phyloP scores from a whole-genome alignment of 2,888 invertebrate genomes.

The Linnaemya vulpina region DNA sequence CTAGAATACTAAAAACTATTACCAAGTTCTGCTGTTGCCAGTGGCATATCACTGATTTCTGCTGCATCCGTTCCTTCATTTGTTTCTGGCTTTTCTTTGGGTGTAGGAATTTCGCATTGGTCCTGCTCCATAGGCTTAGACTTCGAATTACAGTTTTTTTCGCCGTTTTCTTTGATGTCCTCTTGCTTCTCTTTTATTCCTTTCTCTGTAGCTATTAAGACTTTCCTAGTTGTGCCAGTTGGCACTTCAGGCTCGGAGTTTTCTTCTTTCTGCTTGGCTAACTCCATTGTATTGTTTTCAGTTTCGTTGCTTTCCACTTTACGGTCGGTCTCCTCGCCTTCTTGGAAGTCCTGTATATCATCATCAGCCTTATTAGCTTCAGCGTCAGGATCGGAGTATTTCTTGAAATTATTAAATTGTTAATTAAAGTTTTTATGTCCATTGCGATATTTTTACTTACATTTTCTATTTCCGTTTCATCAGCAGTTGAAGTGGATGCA shows the following conservation, averaged over 20 bases:
- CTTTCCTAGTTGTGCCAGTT: too few species aligned
- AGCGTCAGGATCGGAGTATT: neutral
- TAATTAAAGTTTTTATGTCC: neutral
- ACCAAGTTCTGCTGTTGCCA: slow-evolving; percentile 73
- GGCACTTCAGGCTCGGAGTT: too few species aligned
- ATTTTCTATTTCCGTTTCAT: slow-evolving; percentile 44
- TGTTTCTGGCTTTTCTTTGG: slow-evolving; percentile 19
- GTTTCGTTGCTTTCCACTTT: neutral
- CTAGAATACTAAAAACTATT: slow-evolving; percentile 77
- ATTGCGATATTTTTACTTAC: slow-evolving; percentile 9
- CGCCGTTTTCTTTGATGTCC: slow-evolving; percentile 62
- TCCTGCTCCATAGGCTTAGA: slow-evolving; percentile 57
- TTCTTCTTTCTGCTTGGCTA: neutral
- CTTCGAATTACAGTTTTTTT: slow-evolving; percentile 52
- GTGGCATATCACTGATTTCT: neutral
- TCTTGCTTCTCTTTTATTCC: neutral
- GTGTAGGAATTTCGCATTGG: slow-evolving; percentile 53
- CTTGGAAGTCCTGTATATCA: neutral
- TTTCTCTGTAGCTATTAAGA: too few species aligned
- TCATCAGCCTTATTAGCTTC: neutral
- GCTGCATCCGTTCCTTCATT: slow-evolving; percentile 44
- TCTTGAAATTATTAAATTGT: neutral
- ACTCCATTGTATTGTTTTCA: neutral
- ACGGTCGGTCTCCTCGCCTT: too few species aligned
- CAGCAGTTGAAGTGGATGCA: slow-evolving; percentile 46